Evolutionary conservation across 2,888 invertebrate species (phyloP).

Genomic region (Tanytarsus gracilentus): DNA sequence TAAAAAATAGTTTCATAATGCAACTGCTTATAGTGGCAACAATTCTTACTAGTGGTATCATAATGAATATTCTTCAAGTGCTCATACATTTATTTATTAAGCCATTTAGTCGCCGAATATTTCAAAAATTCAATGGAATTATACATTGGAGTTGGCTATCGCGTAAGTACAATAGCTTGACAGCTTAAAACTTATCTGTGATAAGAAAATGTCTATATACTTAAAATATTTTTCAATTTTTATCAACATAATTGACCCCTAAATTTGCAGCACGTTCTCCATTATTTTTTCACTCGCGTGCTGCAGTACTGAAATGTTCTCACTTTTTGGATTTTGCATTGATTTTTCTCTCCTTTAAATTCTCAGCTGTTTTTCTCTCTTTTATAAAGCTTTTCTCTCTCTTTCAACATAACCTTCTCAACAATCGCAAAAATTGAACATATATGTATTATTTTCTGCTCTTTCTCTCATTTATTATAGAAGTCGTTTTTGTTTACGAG

Average conservation of each 20-base stretch:
- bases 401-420: no score
- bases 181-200: no score
- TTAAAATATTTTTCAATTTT: no score
- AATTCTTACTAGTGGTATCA: slow-evolving; percentile 68
- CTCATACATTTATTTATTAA: slow-evolving; percentile 62
- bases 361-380: no score
- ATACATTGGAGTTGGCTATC: slow-evolving; percentile 38
- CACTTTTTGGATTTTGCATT: no score
- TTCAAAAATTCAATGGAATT: slow-evolving; percentile 75
- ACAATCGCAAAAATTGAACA: no score
- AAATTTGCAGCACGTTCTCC: no score
- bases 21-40: slow-evolving; percentile 67
- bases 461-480: slow-evolving; percentile 42
- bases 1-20: slow-evolving; percentile 46
- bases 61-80: slow-evolving; percentile 67
- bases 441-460: background rate
- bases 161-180: slow-evolving; percentile 10
- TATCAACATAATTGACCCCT: no score
- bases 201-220: no score
- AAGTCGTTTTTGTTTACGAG: slow-evolving; percentile 76
- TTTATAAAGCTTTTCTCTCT: no score
- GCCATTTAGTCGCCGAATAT: slow-evolving; percentile 62
- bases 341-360: background rate
- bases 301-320: no score
- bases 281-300: no score